Evolutionary conservation across 2,113 vertebrate species (phyloP).

Genomic region (Alaudala cheleensis): DNA sequence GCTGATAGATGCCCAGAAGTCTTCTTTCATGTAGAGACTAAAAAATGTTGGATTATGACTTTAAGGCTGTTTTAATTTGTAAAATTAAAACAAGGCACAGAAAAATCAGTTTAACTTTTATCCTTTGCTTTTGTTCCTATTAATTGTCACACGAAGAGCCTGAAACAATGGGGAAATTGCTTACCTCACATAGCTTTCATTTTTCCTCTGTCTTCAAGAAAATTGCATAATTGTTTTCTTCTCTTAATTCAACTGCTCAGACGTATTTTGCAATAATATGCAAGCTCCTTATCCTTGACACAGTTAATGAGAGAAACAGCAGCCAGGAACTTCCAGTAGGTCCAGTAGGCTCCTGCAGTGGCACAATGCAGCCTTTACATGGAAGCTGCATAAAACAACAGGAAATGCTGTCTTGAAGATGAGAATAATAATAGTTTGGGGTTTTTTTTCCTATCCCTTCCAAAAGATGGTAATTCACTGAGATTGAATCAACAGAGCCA

Average conservation of each 20-base stretch:
- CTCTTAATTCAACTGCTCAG: neutral
- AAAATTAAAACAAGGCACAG: neutral
- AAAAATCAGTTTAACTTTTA: constrained; percentile 6
- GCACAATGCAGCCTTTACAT: neutral
- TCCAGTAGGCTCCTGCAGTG: neutral
- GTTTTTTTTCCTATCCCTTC: neutral
- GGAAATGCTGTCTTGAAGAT: neutral
- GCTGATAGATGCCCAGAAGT: neutral
- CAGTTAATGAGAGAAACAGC: neutral
- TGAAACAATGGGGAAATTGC: constrained; percentile 15
- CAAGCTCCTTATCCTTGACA: neutral
- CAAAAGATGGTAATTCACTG: neutral
- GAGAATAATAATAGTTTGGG: neutral
- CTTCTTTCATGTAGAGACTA: neutral
- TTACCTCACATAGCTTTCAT: neutral
- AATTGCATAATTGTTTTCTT: neutral
- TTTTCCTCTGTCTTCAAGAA: neutral
- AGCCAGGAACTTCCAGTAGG: neutral
- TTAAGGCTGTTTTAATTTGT: neutral
- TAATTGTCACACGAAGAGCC: neutral
- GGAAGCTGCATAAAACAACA: neutral
- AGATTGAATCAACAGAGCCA: neutral
- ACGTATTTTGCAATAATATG: neutral
- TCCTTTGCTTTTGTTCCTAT: neutral
- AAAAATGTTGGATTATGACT: neutral